These are phyloP conservation scores for Nixonia krombeini DNA, from an alignment of 1,140 invertebrate species.

Conservation along the genomic window DNA sequence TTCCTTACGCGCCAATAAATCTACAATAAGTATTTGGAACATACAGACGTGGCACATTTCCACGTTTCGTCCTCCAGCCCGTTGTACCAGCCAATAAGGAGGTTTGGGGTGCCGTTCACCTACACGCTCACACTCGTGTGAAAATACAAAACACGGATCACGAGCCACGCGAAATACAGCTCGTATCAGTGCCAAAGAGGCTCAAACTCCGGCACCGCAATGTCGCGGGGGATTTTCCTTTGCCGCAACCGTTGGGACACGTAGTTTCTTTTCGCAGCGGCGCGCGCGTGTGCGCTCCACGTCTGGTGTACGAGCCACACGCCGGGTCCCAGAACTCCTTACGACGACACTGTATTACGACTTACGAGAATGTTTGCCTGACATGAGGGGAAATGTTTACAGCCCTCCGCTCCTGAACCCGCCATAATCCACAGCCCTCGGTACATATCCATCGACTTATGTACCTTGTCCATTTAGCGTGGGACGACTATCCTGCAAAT, in stretches of 20 bases:
- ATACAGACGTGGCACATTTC: constrained; percentile 11
- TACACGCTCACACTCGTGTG: constrained; percentile 2
- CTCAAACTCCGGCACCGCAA: constrained; percentile 15
- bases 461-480: constrained; percentile 43
- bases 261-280: constrained; percentile 28
- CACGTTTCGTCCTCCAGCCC: constrained; percentile 13
- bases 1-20: too few species aligned
- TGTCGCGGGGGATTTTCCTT: constrained; percentile 30
- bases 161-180: constrained; percentile 32
- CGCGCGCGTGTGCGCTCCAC: constrained; percentile 12
- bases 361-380: constrained; percentile 52
- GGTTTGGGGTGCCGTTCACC: constrained; percentile 21
- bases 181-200: constrained; percentile 26
- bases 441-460: constrained; percentile 45
- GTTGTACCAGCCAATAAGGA: constrained; percentile 53
- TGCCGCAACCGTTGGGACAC: constrained; percentile 27
- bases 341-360: constrained; percentile 53
- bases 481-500: constrained; percentile 35
- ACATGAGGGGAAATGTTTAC: constrained; percentile 55
- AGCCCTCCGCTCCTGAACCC: constrained; percentile 31
- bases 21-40: background rate
- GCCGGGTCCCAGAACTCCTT: constrained; percentile 28
- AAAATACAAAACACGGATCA: constrained; percentile 37
- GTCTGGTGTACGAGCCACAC: constrained; percentile 33
- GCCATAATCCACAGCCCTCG: constrained; percentile 41